Conservation (phyloP, 2,113 vertebrate genomes). For the Excalfactoria chinensis region DNA sequence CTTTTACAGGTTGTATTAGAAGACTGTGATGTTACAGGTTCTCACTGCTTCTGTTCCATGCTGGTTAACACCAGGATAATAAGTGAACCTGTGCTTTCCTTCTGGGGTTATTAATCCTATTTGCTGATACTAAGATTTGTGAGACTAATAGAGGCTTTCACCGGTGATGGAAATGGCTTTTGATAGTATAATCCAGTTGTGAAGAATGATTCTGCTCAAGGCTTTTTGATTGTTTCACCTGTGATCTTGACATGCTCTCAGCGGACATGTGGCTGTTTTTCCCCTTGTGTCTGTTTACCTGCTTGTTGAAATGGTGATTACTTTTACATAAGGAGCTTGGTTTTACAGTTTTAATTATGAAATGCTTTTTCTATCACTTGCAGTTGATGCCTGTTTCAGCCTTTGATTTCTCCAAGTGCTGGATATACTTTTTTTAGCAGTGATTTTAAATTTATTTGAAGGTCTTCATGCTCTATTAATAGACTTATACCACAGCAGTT, state of each 20-base stretch:
- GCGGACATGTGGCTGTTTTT: background rate
- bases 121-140: background rate
- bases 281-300: background rate
- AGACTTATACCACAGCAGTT: background rate
- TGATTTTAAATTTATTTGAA: background rate
- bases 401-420: background rate
- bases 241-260: background rate
- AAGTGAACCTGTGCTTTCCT: background rate
- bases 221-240: background rate
- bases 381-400: background rate
- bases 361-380: background rate
- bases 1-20: background rate
- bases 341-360: background rate
- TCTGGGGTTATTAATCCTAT: background rate
- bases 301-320: background rate
- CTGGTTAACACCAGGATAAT: background rate
- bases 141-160: background rate
- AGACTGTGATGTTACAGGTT: background rate
- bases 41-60: background rate
- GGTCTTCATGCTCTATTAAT: too few relatives aligned
- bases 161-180: background rate
- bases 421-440: background rate
- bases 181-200: background rate
- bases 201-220: background rate
- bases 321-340: background rate